Base-by-base conservation (phyloP, 1,140 invertebrate species). In the Drosophila triauraria region DNA sequence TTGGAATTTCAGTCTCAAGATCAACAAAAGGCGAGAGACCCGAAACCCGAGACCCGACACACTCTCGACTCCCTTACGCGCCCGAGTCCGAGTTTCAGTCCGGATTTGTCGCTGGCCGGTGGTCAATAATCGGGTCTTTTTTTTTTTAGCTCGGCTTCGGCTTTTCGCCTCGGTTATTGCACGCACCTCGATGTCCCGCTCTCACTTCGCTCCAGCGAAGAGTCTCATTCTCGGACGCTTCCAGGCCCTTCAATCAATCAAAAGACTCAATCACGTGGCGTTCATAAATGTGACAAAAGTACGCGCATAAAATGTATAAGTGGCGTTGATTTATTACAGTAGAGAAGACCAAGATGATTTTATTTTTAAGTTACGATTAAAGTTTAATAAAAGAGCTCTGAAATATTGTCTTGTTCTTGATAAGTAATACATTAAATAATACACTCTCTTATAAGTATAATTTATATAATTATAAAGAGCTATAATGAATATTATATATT, bases 1-100 rank as follows among this genome's bases (percentile, higher is more conserved):
- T 88, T 85, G 75, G 78, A 69, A 75, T 75, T 62, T 82, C 67
- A 63, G 77, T 75, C 85, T 85, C 86, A 88, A 88, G 85, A 88
- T 88, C 81, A 91, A 82, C 82, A 86, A 86, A 85, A 59, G 57
- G 46, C 48, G 72, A 77, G 72, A 63, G 62, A 40, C 46, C 62
- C 62, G 61, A 64, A 40, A 38, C 56, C 54, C 54, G 53, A 56
- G 53, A 56, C 53, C 35, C 53, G 35, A 56, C 53, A 25, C 53
- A 54, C 48, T 56, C 60, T 54, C 60, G 54, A 46, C 46, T 74
- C 63, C 51, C 38, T 72, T 75, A 71, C 43, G 56, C 72, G 51
- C 46, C 25, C 59, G 47, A 58, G 44, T 63, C 64, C 62, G 62
- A 82, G 80, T 63, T 44, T 30, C 48, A 70, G 40, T 68, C 62